phyloP scores from a whole-genome alignment of 2,797 vertebrate species.

The Pyrrhura leucotis region DNA sequence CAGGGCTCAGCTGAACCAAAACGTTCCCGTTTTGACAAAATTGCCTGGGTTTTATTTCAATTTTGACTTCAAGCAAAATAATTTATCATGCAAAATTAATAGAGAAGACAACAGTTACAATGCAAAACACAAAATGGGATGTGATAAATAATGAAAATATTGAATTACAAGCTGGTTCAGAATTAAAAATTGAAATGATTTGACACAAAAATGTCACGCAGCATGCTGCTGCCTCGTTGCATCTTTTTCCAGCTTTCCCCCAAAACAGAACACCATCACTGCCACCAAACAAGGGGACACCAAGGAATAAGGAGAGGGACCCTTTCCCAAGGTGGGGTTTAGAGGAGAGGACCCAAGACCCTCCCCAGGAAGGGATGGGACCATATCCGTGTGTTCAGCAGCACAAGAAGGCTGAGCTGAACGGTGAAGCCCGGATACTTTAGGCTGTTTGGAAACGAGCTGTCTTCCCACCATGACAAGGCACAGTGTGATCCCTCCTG shows the following conservation, averaged over 20 bases:
- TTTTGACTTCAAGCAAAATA: slow-evolving; percentile 37
- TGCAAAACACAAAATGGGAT: slow-evolving; percentile 20
- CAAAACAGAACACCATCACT: background rate
- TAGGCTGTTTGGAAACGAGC: background rate
- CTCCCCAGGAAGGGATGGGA: background rate
- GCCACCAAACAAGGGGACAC: background rate
- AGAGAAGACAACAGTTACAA: slow-evolving; percentile 2
- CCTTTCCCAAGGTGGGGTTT: background rate
- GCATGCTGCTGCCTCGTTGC: background rate
- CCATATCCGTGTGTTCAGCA: background rate
- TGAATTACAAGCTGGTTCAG: slow-evolving; percentile 26
- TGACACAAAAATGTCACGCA: background rate
- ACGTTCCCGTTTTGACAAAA: background rate
- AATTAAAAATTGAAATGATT: slow-evolving; percentile 28
- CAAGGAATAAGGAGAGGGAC: too few relatives aligned
- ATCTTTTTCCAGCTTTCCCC: background rate
- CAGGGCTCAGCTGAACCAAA: background rate
- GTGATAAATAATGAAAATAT: slow-evolving; percentile 58
- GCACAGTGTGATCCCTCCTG: rapidly evolving
- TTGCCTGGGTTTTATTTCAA: background rate
- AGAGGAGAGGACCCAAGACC: background rate
- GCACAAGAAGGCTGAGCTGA: background rate
- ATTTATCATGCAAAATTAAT: slow-evolving; percentile 62
- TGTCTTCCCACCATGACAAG: background rate
- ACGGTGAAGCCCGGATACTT: background rate